Base-by-base conservation (phyloP, 1,140 invertebrate species). In the Pogonomyrmex barbatus region DNA sequence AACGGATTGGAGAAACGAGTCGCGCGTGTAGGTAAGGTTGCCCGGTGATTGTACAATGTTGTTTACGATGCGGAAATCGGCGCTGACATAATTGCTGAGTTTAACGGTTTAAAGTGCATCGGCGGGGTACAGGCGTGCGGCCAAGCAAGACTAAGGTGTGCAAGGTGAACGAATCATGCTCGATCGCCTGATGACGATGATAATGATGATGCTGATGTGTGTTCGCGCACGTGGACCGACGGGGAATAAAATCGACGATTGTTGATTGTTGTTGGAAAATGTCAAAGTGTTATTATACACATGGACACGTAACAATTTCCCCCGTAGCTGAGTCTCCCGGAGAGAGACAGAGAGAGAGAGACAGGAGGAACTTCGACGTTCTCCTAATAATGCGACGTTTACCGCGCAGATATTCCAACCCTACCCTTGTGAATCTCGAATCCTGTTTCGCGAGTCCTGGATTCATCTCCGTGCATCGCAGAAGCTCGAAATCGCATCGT, bases 91-190 rank as follows among this genome's bases (percentile, higher is more conserved):
- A 85, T 76, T 76, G 50, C 52, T 24, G 17, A 85, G 52, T 89
- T 89, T 89, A 75, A 81, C 73, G 65, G 88, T 77, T 82, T 79
- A 88, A 87, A 50, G 42, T 73, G 76, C 79, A 86, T 42, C 62
- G 65, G 24, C 45, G 70, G 85, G 56, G 39, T 70, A 47, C 39
- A 78, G 87, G 39, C 87, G 88, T 89, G 88, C 88, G 81, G 63
- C 86, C 75, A 90, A 90, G 88, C 89, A 60, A 56, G 47, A 79
- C 50, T 85, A 85, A 83, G 12, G 45, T 82, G 88, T 90, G 88
- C 81, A 85, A 84, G 70, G 77, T 90, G 76, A 86, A 89, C 76
- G 82, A 63, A 86, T 90, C 89, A 90, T 90, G 89, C 89, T 77
- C 76, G 82, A 85, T 85, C 79, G 63, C 52, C 85, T 42, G 52